Base-by-base conservation (phyloP, 2,113 vertebrate species). In the Phaethon lepturus region DNA sequence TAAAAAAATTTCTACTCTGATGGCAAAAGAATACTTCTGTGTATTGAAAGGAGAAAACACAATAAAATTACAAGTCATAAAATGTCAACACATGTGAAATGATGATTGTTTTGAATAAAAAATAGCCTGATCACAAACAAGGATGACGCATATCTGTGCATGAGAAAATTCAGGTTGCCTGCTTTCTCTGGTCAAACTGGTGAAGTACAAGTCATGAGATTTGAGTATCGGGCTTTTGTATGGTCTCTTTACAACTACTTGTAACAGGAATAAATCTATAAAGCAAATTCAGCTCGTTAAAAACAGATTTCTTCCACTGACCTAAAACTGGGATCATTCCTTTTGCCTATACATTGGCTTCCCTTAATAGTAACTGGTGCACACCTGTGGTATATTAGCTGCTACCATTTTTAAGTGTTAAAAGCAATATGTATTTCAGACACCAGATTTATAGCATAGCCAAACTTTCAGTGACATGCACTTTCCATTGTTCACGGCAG, bases 401-500 rank as follows among this genome's bases (percentile, higher is more conserved):
- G 44, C 64, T 95, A 85, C 83, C 0, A 6, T 29, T 88, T 80
- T 38, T 55, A 83, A 86, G n/a, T 59, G n/a, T 67, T 90, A 75
- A 91, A 90, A 92, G 68, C 47, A 78, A 11, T 63, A 35, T 75
- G 35, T 67, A 75, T 92, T 93, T 92, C 80, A 81, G 52, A 56
- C 16, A 26, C 7, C 45, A 71, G 68, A 92, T 93, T 92, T 89
- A 92, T 42, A 81, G 14, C 2, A 2, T 16, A 86, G 42, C 8
- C 59, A 84, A 95, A 95, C 64, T 88, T 95, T 56, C 76, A 71
- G 52, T 64, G 44, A 81, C 44, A 87, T 89, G 23, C 35, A 75
- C 56, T 95, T 95, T 74, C 73, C 35, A 80, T 81, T 97, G 86
- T 81, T 91, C 60, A 14, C 10, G 45, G 64, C 33, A 86, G 56